Base-by-base conservation (phyloP, 2,888 invertebrate species). In the Clitarchus hookeri region DNA sequence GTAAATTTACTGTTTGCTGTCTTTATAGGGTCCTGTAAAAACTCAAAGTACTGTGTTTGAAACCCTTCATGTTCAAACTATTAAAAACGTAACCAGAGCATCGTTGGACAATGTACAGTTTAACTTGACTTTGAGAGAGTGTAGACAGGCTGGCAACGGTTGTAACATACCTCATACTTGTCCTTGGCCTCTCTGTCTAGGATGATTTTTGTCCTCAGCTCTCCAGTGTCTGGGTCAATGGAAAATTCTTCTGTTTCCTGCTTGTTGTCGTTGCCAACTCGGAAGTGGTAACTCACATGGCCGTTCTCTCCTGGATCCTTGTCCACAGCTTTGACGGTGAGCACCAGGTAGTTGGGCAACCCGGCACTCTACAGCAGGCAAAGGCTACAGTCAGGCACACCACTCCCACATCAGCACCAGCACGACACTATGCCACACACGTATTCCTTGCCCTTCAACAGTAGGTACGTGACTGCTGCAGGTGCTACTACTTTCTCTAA, bases 231-330 rank as follows among this genome's bases (percentile, higher is more conserved):
- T 82, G 93, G 92, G 91, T 98, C 94, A 77, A 98, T 96, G 48
- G 93, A 93, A 91, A 98, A 98, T 91, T 97, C 96, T 16, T 94
- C 93, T 0, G 97, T 98, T 91, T 96, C 95, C 88, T 95, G 95
- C 0, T 96, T 94, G 89, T 96, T 96, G 89, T 94, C 93, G 89
- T 96, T 95, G 88, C 94, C 94, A 79, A 96, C 94, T 91, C 96
- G 96, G 87, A 97, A 92, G 90, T 95, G 96, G 91, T 98, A 98
- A 0, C 96, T 96, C 0, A 98, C 93, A 85, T 95, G 93, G 0
- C 98, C 98, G 91, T 97, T 97, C 88, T 96, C 96, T 0, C 97
- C 97, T 0, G 94, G 93, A 90, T 98, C 98, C 88, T 94, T 94
- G 90, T 98, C 98, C 0, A 93, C 93, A 0, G 98, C 98, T 90